Evolutionary conservation across 2,888 invertebrate genomes (phyloP).

Genomic region (Ichneumon xanthorius): DNA sequence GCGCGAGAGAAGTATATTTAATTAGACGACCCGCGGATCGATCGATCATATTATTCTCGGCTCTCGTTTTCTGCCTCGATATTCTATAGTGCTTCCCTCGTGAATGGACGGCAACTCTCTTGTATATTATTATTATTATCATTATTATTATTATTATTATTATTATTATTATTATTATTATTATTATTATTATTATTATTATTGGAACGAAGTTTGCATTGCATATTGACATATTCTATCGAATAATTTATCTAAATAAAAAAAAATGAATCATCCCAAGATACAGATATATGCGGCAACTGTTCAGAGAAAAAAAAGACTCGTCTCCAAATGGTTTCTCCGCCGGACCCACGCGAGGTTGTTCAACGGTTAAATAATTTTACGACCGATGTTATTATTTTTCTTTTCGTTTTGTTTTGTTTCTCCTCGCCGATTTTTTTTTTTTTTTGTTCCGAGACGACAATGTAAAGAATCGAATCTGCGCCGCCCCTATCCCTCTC

Average conservation of each 20-base stretch:
- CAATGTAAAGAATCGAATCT: conserved; percentile 24
- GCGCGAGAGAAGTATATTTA: conserved; percentile 52
- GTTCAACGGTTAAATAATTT: conserved; percentile 3
- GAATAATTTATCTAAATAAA: too few relatives aligned
- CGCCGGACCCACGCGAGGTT: too few relatives aligned
- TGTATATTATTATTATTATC: background rate
- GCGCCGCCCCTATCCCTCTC: conserved; percentile 6
- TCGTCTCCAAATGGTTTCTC: too few relatives aligned
- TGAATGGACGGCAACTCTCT: background rate
- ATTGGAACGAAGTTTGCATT: too few relatives aligned
- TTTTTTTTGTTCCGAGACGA: background rate
- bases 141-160: background rate
- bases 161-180: background rate
- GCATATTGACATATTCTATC: too few relatives aligned
- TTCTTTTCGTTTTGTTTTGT: background rate
- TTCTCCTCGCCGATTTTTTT: background rate
- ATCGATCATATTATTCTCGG: conserved; percentile 60
- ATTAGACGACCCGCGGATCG: conserved; percentile 57
- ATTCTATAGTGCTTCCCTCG: background rate
- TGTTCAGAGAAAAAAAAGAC: too few relatives aligned
- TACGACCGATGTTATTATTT: background rate
- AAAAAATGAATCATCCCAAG: too few relatives aligned
- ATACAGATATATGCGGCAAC: too few relatives aligned
- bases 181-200: background rate
- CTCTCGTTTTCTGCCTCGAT: conserved; percentile 8